phyloP scores from a whole-genome alignment of 2,113 vertebrate species.

The Gnathonemus longibarbis region DNA sequence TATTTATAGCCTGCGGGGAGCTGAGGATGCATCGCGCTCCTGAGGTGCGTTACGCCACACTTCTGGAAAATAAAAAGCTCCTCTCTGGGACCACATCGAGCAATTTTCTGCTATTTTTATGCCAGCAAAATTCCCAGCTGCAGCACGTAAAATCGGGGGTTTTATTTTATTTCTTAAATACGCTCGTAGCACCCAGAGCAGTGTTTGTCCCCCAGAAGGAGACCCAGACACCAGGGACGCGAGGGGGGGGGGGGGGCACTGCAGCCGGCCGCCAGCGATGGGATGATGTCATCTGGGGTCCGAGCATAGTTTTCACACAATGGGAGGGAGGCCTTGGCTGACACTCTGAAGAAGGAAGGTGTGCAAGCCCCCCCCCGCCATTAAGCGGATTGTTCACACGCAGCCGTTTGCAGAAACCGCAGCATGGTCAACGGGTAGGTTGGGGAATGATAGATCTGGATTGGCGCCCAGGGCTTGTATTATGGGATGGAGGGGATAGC shows the following conservation, averaged over 20 bases:
- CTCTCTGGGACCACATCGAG: slow-evolving; percentile 35
- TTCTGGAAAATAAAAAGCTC: slow-evolving; percentile 47
- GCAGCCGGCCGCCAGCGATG: not conserved
- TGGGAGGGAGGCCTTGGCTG: not conserved
- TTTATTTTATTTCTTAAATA: slow-evolving; percentile 18
- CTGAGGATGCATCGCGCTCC: slow-evolving; percentile 34
- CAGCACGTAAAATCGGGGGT: slow-evolving; percentile 38
- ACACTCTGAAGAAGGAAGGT: not conserved
- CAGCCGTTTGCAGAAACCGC: not conserved
- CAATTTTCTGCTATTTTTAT: slow-evolving; percentile 41
- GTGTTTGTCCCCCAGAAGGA: slow-evolving; percentile 11
- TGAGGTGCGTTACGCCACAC: slow-evolving; percentile 51
- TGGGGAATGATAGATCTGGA: not conserved
- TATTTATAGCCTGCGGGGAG: slow-evolving; percentile 64
- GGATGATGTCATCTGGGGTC: not conserved
- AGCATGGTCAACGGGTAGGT: not conserved
- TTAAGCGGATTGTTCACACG: not conserved
- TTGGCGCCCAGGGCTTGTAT: not conserved
- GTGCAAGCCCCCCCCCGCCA: not conserved
- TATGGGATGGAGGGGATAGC: not conserved
- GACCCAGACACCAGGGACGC: not conserved
- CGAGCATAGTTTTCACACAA: not conserved
- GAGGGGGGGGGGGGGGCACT: slow-evolving; percentile 27
- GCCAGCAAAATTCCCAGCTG: slow-evolving; percentile 45
- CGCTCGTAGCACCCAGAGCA: slow-evolving; percentile 37